These are phyloP conservation scores for Brachycybe producta DNA, from an alignment of 2,888 invertebrate genomes.

Conservation along the genomic window DNA sequence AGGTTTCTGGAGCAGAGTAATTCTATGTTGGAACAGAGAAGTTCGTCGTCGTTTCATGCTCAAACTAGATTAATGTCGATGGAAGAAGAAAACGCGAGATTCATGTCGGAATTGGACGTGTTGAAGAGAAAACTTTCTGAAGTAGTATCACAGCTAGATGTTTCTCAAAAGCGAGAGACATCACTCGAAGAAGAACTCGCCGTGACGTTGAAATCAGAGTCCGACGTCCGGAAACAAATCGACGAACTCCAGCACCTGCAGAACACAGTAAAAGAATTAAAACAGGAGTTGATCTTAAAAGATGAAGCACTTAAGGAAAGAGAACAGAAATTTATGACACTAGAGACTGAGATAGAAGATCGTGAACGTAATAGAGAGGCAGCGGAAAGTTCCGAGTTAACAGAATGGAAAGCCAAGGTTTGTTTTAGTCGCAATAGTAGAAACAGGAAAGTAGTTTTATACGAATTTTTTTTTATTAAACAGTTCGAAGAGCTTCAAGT, in stretches of 20 bases:
- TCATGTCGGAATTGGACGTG: background rate
- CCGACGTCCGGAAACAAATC: background rate
- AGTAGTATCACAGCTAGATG: background rate
- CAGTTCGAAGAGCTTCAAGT: background rate
- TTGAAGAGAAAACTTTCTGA: background rate
- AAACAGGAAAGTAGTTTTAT: no score
- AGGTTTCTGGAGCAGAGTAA: slow-evolving; percentile 18
- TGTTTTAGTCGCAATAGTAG: no score
- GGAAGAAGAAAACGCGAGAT: slow-evolving; percentile 14
- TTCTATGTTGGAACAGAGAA: slow-evolving; percentile 15
- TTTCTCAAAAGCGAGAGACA: background rate
- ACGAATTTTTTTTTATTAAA: background rate
- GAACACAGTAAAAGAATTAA: background rate
- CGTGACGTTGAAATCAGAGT: background rate
- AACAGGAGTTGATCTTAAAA: background rate
- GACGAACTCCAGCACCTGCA: background rate
- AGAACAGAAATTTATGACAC: no score
- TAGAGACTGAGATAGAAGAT: no score
- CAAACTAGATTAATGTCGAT: background rate
- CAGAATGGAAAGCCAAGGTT: no score
- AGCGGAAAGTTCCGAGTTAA: no score
- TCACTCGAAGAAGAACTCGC: background rate
- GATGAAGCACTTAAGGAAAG: background rate
- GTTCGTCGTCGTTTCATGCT: background rate
- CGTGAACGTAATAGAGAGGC: no score